Base-by-base conservation (phyloP, 1,140 invertebrate genomes). In the Penaeus chinensis region DNA sequence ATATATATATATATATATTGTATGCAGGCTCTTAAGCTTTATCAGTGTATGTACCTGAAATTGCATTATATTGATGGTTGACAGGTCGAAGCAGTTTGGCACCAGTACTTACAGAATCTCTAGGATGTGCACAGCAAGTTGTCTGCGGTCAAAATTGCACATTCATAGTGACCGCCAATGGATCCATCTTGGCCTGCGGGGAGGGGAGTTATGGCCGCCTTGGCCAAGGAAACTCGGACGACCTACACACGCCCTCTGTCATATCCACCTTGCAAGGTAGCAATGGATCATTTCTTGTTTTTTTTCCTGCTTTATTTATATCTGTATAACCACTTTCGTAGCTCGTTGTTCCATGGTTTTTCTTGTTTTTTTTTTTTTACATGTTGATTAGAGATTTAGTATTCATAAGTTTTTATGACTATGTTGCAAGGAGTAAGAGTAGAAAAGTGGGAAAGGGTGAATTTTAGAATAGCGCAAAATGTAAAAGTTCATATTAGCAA, bases 61-160 rank as follows among this genome's bases (percentile, higher is more conserved):
- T 37, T 13, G 0, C 47, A 47, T 13, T 4, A 22, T 3, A 27
- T 10, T 37, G 7, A 61, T 47, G 42, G 65, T n/a, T 69, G 1
- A n/a, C 76, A 89, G 82, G 83, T 60, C 87, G 88, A 3, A 85
- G 84, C 77, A 88, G 81, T 11, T 91, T 91, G 11, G 89, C 91
- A 10, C 94, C 94, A 3, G 89, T 91, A 32, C 78, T 92, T 42
- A 92, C 92, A 16, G 92, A 93, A 85, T 93, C 93, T 11, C 94
- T 94, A 90, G 92, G 92, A 18, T 91, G 92, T 60, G 93, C 93
- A 22, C 93, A 94, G 62, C 93, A 95, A 92, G 94, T 95, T 60
- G 92, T 95, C 62, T 95, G 95, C 93, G 94, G 94, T 3, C 94
- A 94, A 91, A 94, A 94, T 90, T 94, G 94, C 89, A 95, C 94